Evolutionary conservation across 2,888 invertebrate species (phyloP), one percentile per base, ranked within the genome.

Genomic region (Nomada hirtipes): DNA sequence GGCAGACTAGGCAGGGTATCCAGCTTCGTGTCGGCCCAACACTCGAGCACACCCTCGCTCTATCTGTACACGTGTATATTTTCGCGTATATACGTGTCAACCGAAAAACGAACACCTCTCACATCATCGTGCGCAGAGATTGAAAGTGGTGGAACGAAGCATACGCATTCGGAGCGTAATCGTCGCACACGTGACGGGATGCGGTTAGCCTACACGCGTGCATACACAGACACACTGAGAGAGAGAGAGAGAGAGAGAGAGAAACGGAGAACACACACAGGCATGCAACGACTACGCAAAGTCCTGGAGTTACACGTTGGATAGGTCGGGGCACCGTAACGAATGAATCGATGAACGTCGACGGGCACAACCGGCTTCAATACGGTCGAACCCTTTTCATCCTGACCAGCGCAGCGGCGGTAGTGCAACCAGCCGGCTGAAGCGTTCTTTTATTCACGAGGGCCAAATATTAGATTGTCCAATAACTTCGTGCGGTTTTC

Each of bases 261-360:
- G 36, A 7, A 7, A 0, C 36, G 7, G 36, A 36, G 36, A 36
- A 36, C 4, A 36, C 7, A 36, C 36, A 36, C 36, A 65, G 44
- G 57, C 70, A 71, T 61, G 20, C 71, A 67, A 47, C 64, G 64
- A 7, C 20, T n/a, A 23, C 78, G 72, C 64, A 78, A 69, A 82
- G 71, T 71, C 78, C 82, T 77, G 83, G 64, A 72, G 85, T 86
- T 80, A 79, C 70, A 79, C 81, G 86, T 86, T 83, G 87, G 84
- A 84, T 88, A 87, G 89, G 84, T 86, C 85, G 79, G 70, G 88
- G 47, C 44, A 68, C 57, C 75, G 63, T 79, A 73, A 86, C 78
- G 82, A 82, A 80, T 78, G 76, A 68, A 85, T 72, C 82, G 72
- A 72, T 84, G 82, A 77, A 69, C 59, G 59, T 44, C 53, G 50